phyloP scores from a whole-genome alignment of 2,113 vertebrate species.

The Entelurus aequoreus region DNA sequence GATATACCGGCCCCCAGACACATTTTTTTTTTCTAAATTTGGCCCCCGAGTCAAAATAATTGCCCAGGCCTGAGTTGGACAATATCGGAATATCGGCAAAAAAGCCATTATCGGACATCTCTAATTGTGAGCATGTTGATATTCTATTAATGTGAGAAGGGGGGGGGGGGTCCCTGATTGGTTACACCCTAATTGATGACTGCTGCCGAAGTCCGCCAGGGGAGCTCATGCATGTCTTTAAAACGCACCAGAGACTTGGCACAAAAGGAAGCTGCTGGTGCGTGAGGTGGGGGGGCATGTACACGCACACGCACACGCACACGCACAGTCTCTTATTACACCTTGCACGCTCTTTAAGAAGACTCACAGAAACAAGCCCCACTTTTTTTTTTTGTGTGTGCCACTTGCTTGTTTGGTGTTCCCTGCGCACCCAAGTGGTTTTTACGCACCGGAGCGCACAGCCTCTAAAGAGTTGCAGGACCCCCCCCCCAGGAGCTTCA shows the following conservation, averaged over 20 bases:
- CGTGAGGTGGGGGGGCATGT: slow-evolving; percentile 10
- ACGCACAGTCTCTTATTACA: slow-evolving; percentile 46
- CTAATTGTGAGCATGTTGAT: no score
- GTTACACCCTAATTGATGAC: slow-evolving; percentile 27
- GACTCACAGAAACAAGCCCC: slow-evolving; percentile 17
- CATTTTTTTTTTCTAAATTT: no score
- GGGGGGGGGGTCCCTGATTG: slow-evolving; percentile 22
- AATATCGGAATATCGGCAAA: no score
- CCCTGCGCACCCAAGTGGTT: slow-evolving; percentile 4
- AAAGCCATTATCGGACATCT: no score
- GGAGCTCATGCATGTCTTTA: slow-evolving; percentile 65
- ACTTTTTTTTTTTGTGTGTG: slow-evolving; percentile 4
- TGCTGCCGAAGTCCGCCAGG: slow-evolving; percentile 41
- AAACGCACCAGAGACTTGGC: slow-evolving; percentile 60
- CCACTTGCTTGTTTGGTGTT: background rate
- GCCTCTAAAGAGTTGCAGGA: no score
- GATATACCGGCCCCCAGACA: no score
- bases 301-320: background rate
- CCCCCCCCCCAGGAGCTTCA: background rate
- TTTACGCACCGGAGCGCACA: slow-evolving; percentile 27
- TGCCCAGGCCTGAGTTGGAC: no score
- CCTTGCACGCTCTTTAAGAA: slow-evolving; percentile 5
- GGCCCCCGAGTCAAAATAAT: no score
- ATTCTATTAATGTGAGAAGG: no score
- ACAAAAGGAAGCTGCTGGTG: slow-evolving; percentile 49